A percentile compares a stretch with the other conserved stretches of the same genome.
These are phyloP conservation scores for Bellardia bayeri DNA, from an alignment of 2,888 invertebrate genomes.

Conservation along the genomic window DNA sequence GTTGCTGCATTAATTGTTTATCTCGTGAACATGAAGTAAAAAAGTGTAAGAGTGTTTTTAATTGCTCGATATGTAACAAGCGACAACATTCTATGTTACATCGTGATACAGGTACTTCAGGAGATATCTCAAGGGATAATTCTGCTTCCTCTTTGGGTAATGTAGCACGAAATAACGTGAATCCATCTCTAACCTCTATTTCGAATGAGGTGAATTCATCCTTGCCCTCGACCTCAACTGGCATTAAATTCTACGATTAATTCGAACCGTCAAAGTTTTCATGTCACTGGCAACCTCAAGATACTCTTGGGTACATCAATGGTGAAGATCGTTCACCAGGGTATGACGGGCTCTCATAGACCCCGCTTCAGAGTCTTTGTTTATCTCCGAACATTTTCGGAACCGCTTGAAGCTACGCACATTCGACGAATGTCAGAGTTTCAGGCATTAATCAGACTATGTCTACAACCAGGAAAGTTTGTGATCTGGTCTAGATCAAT, in stretches of 20 bases:
- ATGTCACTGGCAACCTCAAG: background rate
- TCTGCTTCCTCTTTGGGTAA: too few species aligned
- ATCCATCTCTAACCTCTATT: too few species aligned
- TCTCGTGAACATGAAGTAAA: background rate
- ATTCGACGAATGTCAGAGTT: background rate
- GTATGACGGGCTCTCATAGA: background rate
- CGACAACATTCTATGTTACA: background rate
- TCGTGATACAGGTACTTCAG: background rate
- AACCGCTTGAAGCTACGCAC: background rate
- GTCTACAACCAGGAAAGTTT: background rate
- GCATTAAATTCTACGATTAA: background rate
- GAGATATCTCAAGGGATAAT: background rate
- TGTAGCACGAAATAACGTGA: too few species aligned
- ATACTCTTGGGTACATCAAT: background rate
- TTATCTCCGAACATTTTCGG: background rate
- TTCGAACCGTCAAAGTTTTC: background rate
- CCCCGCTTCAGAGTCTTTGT: too few species aligned
- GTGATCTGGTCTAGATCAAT: background rate
- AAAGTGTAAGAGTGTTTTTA: background rate
- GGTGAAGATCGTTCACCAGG: background rate
- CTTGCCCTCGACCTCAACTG: background rate
- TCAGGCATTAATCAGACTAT: background rate
- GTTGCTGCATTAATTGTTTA: conserved; percentile 32
- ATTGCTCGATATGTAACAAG: background rate
- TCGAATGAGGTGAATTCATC: background rate